A percentile compares a stretch with the other conserved stretches of the same genome.
These are phyloP conservation scores for Diadumene lineata DNA, from an alignment of 92 coral and sea anemone species.

Conservation along the genomic window DNA sequence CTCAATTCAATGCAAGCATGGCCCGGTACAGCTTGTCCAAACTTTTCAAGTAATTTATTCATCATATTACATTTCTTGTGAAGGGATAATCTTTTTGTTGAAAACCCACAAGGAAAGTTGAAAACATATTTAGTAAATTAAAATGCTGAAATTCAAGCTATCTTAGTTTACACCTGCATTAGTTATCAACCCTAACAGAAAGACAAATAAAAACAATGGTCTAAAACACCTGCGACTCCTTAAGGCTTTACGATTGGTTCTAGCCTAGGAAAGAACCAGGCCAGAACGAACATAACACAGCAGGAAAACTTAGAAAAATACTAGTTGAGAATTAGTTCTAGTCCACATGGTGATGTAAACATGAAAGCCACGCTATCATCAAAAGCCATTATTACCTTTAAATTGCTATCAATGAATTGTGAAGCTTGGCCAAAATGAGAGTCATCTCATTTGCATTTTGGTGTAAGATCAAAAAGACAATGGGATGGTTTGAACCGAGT, in stretches of 20 bases:
- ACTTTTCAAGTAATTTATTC: background rate
- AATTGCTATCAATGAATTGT: background rate
- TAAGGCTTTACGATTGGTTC: slow-evolving; percentile 26
- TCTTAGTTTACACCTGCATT: slow-evolving; percentile 25
- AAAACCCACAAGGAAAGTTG: background rate
- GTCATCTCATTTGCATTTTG: slow-evolving; percentile 6
- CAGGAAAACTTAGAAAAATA: slow-evolving; percentile 6
- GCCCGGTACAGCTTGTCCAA: background rate
- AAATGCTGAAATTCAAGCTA: background rate
- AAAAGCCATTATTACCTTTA: background rate
- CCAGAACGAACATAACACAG: slow-evolving; percentile 10
- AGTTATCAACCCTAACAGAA: slow-evolving; percentile 41
- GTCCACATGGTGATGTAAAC: background rate
- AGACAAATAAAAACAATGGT: slow-evolving; percentile 8
- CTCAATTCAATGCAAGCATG: background rate
- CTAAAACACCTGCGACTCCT: slow-evolving; percentile 24
- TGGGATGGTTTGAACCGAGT: background rate
- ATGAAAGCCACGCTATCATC: slow-evolving; percentile 1
- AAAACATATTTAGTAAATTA: background rate
- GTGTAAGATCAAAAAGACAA: slow-evolving; percentile 5
- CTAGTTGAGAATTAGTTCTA: background rate
- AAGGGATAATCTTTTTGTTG: background rate
- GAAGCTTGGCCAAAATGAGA: background rate
- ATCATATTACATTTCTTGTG: background rate
- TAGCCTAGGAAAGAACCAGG: slow-evolving; percentile 21